phyloP scores from a whole-genome alignment of 2,113 vertebrate genomes.

The Halichoerus grypus region DNA sequence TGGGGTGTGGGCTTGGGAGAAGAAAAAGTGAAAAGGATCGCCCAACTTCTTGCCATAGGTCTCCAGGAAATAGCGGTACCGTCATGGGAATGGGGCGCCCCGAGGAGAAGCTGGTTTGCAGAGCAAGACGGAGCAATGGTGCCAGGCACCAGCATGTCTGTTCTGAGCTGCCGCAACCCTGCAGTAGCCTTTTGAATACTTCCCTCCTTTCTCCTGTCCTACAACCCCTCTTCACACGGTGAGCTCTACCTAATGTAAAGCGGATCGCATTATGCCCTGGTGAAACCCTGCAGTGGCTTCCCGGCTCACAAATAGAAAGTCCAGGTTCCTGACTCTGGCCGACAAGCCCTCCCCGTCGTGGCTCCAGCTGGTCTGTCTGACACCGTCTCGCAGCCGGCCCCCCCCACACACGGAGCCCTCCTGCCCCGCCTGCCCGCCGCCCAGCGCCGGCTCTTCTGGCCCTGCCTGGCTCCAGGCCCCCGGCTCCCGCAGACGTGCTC shows the following conservation, averaged over 20 bases:
- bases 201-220: background rate
- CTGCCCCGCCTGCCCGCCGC: too few relatives aligned
- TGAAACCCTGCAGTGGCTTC: background rate
- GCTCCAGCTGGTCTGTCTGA: background rate
- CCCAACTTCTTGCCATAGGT: rapidly evolving
- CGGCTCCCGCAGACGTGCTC: background rate
- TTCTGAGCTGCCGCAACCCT: rapidly evolving
- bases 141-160: rapidly evolving
- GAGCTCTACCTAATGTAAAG: background rate
- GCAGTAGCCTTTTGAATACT: rapidly evolving
- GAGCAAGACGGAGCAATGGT: background rate
- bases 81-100: rapidly evolving
- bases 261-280: background rate
- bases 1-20: rapidly evolving
- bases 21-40: background rate
- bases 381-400: background rate
- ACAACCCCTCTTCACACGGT: too few relatives aligned
- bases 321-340: background rate
- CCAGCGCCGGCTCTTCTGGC: rapidly evolving
- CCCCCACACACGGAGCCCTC: rapidly evolving
- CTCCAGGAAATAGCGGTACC: background rate
- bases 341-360: rapidly evolving
- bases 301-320: background rate
- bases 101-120: background rate
- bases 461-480: background rate